Percentiles rank a stretch among this genome's conserved stretches.
phyloP scores from a whole-genome alignment of 2,797 vertebrate species.

The Chromobotia macracanthus region DNA sequence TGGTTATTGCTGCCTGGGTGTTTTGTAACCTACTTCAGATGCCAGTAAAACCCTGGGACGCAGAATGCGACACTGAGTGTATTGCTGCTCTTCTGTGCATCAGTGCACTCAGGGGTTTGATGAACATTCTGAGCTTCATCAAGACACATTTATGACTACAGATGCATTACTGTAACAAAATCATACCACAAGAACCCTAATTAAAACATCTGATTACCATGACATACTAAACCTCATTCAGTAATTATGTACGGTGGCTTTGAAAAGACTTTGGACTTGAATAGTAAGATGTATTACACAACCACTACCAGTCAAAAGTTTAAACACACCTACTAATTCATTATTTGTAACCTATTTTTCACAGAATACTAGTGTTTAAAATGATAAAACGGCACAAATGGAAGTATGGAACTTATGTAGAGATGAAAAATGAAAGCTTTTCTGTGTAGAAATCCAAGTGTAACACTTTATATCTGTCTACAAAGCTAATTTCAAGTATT shows the following conservation, averaged over 20 bases:
- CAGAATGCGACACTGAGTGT: too few species aligned
- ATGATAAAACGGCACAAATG: neutral
- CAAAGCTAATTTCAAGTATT: too few species aligned
- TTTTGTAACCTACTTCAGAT: conserved; percentile 9
- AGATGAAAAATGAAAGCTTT: too few species aligned
- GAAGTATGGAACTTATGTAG: neutral
- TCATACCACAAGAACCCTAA: neutral
- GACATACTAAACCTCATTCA: neutral
- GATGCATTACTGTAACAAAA: neutral
- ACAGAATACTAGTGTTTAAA: neutral
- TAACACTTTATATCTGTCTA: too few species aligned
- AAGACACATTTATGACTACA: neutral
- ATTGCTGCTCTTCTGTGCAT: conserved; percentile 34
- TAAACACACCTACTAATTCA: neutral
- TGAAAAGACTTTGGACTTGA: conserved; percentile 11
- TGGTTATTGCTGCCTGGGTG: neutral
- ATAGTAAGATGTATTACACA: neutral
- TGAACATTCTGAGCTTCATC: neutral
- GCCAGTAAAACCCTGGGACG: neutral
- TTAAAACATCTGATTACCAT: neutral
- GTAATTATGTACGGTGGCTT: neutral
- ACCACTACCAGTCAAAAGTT: conserved; percentile 2
- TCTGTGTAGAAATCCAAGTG: too few species aligned
- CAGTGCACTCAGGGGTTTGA: neutral
- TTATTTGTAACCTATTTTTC: neutral